Evolutionary conservation across 2,888 invertebrate species (phyloP), one percentile per base, ranked within the genome.

Genomic region (Rhorus exstirpatorius): DNA sequence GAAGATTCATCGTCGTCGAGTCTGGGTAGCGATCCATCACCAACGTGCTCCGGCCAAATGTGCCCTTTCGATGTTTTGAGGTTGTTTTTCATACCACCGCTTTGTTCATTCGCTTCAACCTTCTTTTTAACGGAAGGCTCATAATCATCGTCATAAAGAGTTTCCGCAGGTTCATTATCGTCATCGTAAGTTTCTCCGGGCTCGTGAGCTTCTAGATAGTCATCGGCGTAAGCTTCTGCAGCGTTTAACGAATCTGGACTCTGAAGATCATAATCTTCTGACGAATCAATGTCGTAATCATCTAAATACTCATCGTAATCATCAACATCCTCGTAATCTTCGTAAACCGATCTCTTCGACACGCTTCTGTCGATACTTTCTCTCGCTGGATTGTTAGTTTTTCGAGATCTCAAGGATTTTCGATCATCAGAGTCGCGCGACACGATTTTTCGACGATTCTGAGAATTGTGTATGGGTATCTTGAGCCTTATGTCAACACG

Each of bases 31-130:
- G 41, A 35, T 31, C 6, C 72, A 3, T 63, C 41, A 8, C 31
- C 71, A 2, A 79, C 24, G 70, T 76, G 77, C 35, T 85, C 77
- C 0, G 85, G 84, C 85, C 85, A 84, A 63, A 85, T 71, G 31
- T 46, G 60, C 26, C n/a, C 12, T 41, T 74, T 78, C 31, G 31
- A 61, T 8, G 17, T 38, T 19, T 65, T 60, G 10, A 1, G 14
- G n/a, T 71, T 68, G 51, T 31, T 55, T 26, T 41, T 58, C 24
- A 3, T 58, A 17, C 61, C 26, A n/a, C 0, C n/a, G 12, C 49
- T 55, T 41, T 51, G 38, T 12, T 63, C 58, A 8, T 17, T 61
- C 17, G n/a, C 46, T 26, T 49, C 61, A 24, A 14, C 0, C 35
- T 81, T 26, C 0, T 74, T 70, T 35, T 38, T 38, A 44, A 44